These are phyloP conservation scores for Lithosia quadra DNA, from an alignment of 2,888 invertebrate genomes.

Conservation along the genomic window DNA sequence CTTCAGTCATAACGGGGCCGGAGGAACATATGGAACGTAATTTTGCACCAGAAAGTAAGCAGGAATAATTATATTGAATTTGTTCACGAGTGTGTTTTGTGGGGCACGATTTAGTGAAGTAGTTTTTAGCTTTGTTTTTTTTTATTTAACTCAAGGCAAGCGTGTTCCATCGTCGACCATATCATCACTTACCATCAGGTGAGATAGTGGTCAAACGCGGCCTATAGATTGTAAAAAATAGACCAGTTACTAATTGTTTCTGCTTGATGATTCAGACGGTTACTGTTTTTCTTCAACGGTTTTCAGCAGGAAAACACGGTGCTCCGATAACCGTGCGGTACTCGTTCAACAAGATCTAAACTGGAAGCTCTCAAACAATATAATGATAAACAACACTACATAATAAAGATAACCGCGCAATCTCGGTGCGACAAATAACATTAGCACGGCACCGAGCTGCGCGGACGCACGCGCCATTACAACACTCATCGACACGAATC, in stretches of 20 bases:
- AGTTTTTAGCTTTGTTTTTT: background rate
- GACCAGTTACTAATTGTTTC: background rate
- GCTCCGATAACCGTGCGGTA: background rate
- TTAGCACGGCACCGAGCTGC: conserved; percentile 10
- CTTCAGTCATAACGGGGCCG: background rate
- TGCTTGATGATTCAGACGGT: background rate
- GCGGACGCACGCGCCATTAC: conserved; percentile 15
- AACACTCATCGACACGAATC: conserved; percentile 3
- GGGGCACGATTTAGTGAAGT: background rate
- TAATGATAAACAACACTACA: conserved; percentile 38
- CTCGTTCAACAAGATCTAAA: background rate
- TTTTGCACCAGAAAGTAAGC: too few species aligned
- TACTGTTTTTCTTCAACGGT: background rate
- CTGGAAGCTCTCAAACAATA: conserved; percentile 42
- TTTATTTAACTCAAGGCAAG: too few species aligned
- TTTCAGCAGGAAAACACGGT: too few species aligned
- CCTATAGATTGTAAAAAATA: too few species aligned
- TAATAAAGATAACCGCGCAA: conserved; percentile 52
- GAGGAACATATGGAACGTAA: background rate
- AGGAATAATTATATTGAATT: too few species aligned
- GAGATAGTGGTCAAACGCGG: too few species aligned
- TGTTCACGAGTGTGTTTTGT: background rate
- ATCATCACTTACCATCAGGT: too few species aligned
- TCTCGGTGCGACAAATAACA: conserved; percentile 42
- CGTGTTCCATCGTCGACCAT: too few species aligned